phyloP scores from a whole-genome alignment of 2,888 invertebrate species.

The Diaperis boleti region DNA sequence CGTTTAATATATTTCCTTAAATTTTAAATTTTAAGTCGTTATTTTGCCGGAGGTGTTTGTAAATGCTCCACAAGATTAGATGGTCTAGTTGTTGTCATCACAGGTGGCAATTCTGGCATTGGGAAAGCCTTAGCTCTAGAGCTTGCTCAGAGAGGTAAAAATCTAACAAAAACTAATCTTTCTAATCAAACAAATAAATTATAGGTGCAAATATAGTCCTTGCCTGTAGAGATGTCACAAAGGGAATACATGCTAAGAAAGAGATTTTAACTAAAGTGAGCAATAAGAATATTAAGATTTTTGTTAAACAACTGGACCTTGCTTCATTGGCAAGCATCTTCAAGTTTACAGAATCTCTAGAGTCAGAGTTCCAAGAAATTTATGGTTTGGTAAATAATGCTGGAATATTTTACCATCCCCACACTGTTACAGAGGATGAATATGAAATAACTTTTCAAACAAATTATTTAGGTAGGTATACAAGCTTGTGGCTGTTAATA shows the following conservation, averaged over 20 bases:
- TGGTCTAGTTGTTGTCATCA: conserved; percentile 69
- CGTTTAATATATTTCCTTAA: conserved; percentile 24
- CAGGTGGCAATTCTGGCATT: conserved; percentile 72
- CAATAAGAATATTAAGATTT: conserved; percentile 54
- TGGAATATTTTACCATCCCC: conserved; percentile 69
- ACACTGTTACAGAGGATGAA: conserved; percentile 66
- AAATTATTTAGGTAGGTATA: conserved; percentile 69
- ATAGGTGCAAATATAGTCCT: conserved; percentile 68
- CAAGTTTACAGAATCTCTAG: conserved; percentile 60
- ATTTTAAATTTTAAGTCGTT: conserved; percentile 59
- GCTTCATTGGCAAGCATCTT: conserved; percentile 62
- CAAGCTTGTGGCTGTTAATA: no score
- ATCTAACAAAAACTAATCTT: neutral
- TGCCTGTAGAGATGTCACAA: conserved; percentile 69
- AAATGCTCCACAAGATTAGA: conserved; percentile 60
- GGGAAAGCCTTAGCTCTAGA: conserved; percentile 70
- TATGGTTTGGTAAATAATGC: conserved; percentile 70
- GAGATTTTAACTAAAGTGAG: conserved; percentile 61
- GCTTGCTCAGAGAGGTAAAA: conserved; percentile 67
- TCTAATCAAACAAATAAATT: neutral
- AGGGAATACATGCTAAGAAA: conserved; percentile 64
- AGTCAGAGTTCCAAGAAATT: conserved; percentile 60
- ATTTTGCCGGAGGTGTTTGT: conserved; percentile 63
- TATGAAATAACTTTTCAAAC: conserved; percentile 70
- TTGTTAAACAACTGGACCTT: conserved; percentile 62